A percentile compares a stretch with the other conserved stretches of the same genome.
Conservation (phyloP, 1,140 invertebrate species). For the Platyura marginata region DNA sequence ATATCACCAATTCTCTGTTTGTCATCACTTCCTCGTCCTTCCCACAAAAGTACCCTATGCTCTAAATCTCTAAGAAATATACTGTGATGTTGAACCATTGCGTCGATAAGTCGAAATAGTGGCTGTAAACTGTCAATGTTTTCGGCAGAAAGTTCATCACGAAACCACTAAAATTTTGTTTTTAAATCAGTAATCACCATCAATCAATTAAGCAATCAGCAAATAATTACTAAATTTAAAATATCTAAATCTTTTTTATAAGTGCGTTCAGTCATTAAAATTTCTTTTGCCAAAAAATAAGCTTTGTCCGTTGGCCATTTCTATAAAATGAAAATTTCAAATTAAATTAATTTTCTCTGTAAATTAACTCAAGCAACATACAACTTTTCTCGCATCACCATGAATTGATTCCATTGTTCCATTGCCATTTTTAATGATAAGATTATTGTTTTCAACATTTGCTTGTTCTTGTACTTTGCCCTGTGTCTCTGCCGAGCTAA, state of each 20-base stretch:
- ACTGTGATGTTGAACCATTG: slow-evolving; percentile 36
- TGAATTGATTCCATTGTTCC: background rate
- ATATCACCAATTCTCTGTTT: slow-evolving; percentile 45
- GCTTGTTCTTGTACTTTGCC: slow-evolving; percentile 10
- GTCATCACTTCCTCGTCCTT: slow-evolving; percentile 22
- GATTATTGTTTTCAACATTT: slow-evolving; percentile 9
- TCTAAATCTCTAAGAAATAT: slow-evolving; percentile 34
- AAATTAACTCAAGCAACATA: too few relatives aligned
- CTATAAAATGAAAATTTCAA: slow-evolving; percentile 19
- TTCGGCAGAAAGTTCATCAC: slow-evolving; percentile 34
- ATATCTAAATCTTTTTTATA: slow-evolving; percentile 91
- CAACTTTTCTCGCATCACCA: background rate
- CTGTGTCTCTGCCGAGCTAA: slow-evolving; percentile 21
- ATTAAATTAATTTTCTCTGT: too few relatives aligned
- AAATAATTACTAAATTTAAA: slow-evolving; percentile 52
- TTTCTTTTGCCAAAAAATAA: slow-evolving; percentile 86
- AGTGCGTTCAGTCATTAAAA: slow-evolving; percentile 88
- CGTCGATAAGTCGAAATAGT: slow-evolving; percentile 29
- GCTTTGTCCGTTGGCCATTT: slow-evolving; percentile 58
- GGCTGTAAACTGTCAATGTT: slow-evolving; percentile 23
- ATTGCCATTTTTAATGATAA: background rate
- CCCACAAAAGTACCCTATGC: slow-evolving; percentile 29
- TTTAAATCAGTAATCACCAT: background rate
- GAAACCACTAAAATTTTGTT: slow-evolving; percentile 33
- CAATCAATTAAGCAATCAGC: background rate